phyloP scores from a whole-genome alignment of 2,113 vertebrate genomes.

The Notechis scutatus region DNA sequence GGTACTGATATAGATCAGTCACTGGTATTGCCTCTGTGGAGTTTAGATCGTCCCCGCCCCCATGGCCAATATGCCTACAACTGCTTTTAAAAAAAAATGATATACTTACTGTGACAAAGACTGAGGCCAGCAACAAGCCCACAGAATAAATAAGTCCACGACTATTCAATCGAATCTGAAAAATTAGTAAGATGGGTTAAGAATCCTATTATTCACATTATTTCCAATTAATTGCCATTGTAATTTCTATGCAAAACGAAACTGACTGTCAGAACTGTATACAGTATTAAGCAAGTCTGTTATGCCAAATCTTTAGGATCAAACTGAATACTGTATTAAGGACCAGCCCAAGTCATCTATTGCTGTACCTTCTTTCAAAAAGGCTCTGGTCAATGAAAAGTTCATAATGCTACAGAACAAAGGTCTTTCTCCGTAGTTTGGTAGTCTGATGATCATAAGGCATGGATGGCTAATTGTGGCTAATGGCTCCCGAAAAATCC shows the following conservation, averaged over 20 bases:
- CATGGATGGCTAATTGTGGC: neutral
- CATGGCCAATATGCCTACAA: neutral
- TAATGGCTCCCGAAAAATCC: neutral
- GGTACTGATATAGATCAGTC: neutral
- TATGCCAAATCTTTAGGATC: neutral
- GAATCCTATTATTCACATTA: constrained; percentile 13
- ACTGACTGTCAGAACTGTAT: neutral
- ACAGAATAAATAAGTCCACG: constrained; percentile 97
- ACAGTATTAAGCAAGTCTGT: neutral
- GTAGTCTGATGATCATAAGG: neutral
- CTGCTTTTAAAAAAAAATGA: neutral
- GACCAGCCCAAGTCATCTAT: neutral
- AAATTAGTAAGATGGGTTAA: constrained; percentile 46
- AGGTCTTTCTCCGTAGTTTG: neutral
- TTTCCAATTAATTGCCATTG: neutral
- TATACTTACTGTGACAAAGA: constrained; percentile 91
- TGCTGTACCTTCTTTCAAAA: neutral
- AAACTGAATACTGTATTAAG: neutral
- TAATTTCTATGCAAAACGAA: neutral
- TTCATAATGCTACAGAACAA: neutral
- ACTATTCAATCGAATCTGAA: constrained; percentile 91
- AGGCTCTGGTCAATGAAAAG: neutral
- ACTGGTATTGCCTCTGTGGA: neutral
- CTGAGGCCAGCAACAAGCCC: constrained; percentile 89
- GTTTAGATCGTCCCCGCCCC: fast-evolving